Base-by-base conservation (phyloP, 2,888 invertebrate species). In the Mamestra brassicae region DNA sequence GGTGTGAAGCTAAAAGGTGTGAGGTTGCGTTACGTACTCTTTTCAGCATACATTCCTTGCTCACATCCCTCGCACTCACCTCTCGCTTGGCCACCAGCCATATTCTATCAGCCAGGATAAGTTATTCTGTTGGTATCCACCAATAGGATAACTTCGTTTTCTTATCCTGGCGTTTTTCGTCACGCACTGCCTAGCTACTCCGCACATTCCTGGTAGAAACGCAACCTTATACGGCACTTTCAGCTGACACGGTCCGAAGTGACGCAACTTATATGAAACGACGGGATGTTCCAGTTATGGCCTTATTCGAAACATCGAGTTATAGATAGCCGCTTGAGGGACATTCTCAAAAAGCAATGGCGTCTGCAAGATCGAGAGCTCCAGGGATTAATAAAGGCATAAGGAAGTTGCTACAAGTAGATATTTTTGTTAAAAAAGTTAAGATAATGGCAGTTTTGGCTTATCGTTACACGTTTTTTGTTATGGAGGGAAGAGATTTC, bases 331-430 rank as follows among this genome's bases (percentile, higher is more conserved):
- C 86, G 64, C 84, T 75, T 71, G 64, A 86, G 81, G 55, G 70
- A 69, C 61, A 84, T 81, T 84, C 61, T 77, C 63, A 63, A 75
- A 72, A 77, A 80, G 78, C 74, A 86, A 86, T 66, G 86, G 63
- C 8, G 52, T 76, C 72, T 58, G 66, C 42, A 67, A 83, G 69
- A 83, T 81, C 60, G 52, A 66, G 70, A 81, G 17, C 84, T 68
- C 84, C 47, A 15, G 81, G 81, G 84, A 84, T 75, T 86, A 84
- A 83, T 76, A 81, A 36, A 61, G 54, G 45, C 52, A 69, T 58
- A 79, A 67, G 64, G 47, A 76, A 85, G 65, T 68, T 74, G 71
- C 11, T 72, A 60, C n/a, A 58, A 62, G 67, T 34, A 67, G 63
- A 63, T 71, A 65, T 76, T 72, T 72, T 74, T 55, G 36, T 26